A percentile compares a stretch with the other conserved stretches of the same genome.
Evolutionary conservation across 2,113 vertebrate species (phyloP).

Genomic region (Catharus minimus): DNA sequence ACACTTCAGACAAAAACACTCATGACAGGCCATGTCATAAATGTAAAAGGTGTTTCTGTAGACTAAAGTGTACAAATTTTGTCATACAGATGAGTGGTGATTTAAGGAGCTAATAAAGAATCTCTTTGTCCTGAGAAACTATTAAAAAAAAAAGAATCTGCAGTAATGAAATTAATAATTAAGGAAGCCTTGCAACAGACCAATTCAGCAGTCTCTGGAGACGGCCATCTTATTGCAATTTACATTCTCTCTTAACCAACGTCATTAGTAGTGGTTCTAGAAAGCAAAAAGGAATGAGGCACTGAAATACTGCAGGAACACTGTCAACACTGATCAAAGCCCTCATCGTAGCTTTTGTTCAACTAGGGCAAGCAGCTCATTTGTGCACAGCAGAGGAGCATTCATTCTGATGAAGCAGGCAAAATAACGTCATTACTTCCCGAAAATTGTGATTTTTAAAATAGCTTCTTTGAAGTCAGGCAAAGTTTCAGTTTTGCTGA

Average conservation of each 20-base stretch:
- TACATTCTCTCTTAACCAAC: background rate
- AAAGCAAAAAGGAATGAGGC: conserved; percentile 42
- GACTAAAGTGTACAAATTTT: background rate
- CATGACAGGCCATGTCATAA: background rate
- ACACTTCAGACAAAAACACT: background rate
- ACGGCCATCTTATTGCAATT: background rate
- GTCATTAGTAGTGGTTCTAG: conserved; percentile 16
- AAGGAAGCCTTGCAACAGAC: conserved; percentile 13
- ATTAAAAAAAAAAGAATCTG: background rate
- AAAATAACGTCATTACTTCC: background rate
- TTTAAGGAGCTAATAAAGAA: background rate
- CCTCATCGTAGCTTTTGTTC: conserved; percentile 12
- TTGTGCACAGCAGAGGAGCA: background rate
- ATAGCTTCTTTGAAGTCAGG: conserved; percentile 27
- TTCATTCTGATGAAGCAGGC: conserved; percentile 3
- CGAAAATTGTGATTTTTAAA: conserved; percentile 38
- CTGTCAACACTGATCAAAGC: conserved; percentile 52
- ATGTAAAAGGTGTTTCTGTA: background rate
- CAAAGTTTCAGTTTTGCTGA: background rate
- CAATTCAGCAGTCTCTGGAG: background rate
- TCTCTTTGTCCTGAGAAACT: background rate
- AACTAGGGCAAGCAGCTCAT: conserved; percentile 5
- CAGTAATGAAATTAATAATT: conserved; percentile 34
- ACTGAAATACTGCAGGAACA: conserved; percentile 38
- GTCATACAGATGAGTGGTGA: background rate